Evolutionary conservation across 2,888 invertebrate genomes (phyloP), one percentile per base, ranked within the genome.

Genomic region (Hydrotaea cyrtoneurina): DNA sequence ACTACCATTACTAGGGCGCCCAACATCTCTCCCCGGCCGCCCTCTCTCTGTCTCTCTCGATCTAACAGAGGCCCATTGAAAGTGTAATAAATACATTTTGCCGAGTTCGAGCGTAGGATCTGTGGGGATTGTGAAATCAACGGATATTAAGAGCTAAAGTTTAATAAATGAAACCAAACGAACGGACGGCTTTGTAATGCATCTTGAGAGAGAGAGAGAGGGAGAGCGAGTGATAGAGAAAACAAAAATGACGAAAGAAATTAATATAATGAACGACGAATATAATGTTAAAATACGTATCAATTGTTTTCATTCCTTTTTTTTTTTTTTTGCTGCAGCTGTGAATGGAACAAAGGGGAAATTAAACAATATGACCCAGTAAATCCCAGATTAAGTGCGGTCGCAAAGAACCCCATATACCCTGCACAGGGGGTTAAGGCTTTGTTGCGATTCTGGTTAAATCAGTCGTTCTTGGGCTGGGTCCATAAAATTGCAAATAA

Each of bases 191-290:
- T 57, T 66, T 64, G 13, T 53, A 72, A 64, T 76, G 59, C 23
- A 23, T 15, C 13, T 15, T 39, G 50, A 69, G 59, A 7, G n/a
- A n/a, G n/a, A n/a, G n/a, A n/a, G n/a, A n/a, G n/a, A n/a, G n/a
- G n/a, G n/a, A n/a, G n/a, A n/a, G n/a, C n/a, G n/a, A n/a, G n/a
- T n/a, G n/a, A n/a, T n/a, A n/a, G n/a, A n/a, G 39, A 62, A 80
- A 59, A 69, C 57, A 11, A 13, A 50, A 7, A 19, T 31, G 46
- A 36, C 17, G 15, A 55, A 73, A 73, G 66, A 17, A 66, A 76
- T 31, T 64, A 59, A 26, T 19, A 82, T 43, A 79, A 72, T 79
- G 62, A 82, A 46, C 66, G 66, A 76, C 66, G 23, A 23, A 39
- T 13, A 69, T 31, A 69, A 73, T 46, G 21, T 78, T 59, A 72